Percentiles rank a stretch among this genome's conserved stretches.
Conservation (phyloP, 2,888 invertebrate species). For the Sesia apiformis region DNA sequence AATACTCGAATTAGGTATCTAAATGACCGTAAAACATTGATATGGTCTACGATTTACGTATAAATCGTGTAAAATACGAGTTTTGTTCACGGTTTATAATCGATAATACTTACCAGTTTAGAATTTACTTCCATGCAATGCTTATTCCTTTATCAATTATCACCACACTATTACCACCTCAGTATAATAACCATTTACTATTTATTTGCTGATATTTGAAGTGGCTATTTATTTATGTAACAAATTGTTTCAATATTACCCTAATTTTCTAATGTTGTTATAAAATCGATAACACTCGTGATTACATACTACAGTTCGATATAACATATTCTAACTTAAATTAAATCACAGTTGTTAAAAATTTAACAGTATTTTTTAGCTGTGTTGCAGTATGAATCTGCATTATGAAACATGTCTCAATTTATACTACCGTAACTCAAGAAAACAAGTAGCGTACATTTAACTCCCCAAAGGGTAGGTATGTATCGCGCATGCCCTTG, state of each 20-base stretch:
- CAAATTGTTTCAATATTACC: neutral
- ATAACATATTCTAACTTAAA: no score
- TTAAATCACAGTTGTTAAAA: neutral
- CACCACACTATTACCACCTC: no score
- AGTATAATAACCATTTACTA: no score
- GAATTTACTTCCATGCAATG: no score
- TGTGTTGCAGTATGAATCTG: neutral
- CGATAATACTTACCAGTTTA: no score
- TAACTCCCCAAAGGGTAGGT: neutral
- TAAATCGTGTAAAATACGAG: no score
- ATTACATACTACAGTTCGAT: no score
- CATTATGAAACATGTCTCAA: neutral
- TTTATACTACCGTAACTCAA: neutral
- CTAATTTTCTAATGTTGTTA: neutral
- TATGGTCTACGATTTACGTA: no score
- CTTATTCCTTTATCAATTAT: no score
- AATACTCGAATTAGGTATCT: no score
- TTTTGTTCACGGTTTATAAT: no score
- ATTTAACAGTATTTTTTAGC: neutral
- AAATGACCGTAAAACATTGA: no score
- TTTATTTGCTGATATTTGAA: neutral
- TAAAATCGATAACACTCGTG: neutral
- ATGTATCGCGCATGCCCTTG: constrained; percentile 47
- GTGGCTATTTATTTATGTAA: neutral
- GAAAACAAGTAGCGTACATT: neutral